These are phyloP conservation scores for Corella eumyota DNA, from an alignment of 23 tunicate species.

Conservation along the genomic window DNA sequence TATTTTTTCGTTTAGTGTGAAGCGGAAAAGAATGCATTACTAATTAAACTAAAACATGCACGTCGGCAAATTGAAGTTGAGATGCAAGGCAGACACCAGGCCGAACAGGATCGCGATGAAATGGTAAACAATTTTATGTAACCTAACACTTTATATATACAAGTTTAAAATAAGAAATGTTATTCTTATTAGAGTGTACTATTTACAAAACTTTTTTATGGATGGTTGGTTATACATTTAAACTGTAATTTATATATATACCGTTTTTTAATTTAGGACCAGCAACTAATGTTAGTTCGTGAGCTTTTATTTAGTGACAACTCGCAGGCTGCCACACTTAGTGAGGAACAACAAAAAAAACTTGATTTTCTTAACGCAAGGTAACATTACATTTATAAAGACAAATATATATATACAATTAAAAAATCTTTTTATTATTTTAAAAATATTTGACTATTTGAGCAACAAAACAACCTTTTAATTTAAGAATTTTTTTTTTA, in stretches of 20 bases:
- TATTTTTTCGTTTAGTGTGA: conserved; percentile 20
- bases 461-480: too few relatives aligned
- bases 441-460: too few relatives aligned
- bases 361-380: conserved; percentile 78
- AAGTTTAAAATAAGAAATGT: too few relatives aligned
- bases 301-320: conserved; percentile 62
- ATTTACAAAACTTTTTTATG: not conserved
- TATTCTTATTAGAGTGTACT: not conserved
- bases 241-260: not conserved
- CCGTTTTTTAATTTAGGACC: conserved; percentile 14
- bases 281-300: conserved; percentile 74
- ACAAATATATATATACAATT: not conserved
- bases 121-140: conserved; percentile 31
- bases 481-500: too few relatives aligned
- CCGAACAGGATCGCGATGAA: conserved; percentile 91
- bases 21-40: conserved; percentile 76
- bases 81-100: conserved; percentile 54
- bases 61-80: conserved; percentile 87
- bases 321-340: conserved; percentile 25
- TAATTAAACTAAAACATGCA: conserved; percentile 88
- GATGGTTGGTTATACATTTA: not conserved
- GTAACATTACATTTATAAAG: not conserved
- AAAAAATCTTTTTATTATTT: too few relatives aligned
- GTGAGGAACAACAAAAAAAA: conserved; percentile 91
- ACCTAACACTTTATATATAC: not conserved